phyloP scores from a whole-genome alignment of 2,113 vertebrate genomes.

The Antechinus stuartii region DNA sequence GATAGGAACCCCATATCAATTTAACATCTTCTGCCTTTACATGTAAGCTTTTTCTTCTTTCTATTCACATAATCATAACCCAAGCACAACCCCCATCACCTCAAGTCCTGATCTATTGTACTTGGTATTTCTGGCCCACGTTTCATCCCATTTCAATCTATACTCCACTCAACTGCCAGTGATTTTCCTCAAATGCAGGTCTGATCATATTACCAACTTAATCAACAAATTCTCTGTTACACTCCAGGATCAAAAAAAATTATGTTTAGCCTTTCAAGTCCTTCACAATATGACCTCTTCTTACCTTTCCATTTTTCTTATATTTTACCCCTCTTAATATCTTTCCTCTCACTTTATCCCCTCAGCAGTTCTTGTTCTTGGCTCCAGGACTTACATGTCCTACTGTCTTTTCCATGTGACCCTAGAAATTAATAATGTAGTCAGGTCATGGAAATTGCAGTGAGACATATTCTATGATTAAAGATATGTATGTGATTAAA shows the following conservation, averaged over 20 bases:
- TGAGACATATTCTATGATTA: not conserved
- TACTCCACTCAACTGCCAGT: not conserved
- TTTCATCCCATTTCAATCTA: not conserved
- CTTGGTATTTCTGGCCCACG: not conserved
- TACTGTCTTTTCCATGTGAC: not conserved
- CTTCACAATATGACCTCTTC: not conserved
- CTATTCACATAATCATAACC: not conserved
- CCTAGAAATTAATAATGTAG: not conserved
- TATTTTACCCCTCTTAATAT: not conserved
- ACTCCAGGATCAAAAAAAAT: not conserved
- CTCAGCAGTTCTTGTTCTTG: not conserved
- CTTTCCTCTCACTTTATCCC: not conserved
- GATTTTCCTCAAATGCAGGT: not conserved
- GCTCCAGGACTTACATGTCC: not conserved
- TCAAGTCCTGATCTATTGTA: not conserved
- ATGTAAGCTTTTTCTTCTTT: not conserved
- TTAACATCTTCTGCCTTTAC: not conserved
- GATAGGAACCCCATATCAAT: not conserved
- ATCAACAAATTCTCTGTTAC: not conserved
- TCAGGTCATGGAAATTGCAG: not conserved
- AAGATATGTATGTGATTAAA: not conserved
- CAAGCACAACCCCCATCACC: not conserved
- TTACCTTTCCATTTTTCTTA: not conserved
- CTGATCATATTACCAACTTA: not conserved
- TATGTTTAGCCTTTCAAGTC: not conserved